Evolutionary conservation across 2,888 invertebrate species (phyloP), one percentile per base, ranked within the genome.

Genomic region (Elmis aenea): DNA sequence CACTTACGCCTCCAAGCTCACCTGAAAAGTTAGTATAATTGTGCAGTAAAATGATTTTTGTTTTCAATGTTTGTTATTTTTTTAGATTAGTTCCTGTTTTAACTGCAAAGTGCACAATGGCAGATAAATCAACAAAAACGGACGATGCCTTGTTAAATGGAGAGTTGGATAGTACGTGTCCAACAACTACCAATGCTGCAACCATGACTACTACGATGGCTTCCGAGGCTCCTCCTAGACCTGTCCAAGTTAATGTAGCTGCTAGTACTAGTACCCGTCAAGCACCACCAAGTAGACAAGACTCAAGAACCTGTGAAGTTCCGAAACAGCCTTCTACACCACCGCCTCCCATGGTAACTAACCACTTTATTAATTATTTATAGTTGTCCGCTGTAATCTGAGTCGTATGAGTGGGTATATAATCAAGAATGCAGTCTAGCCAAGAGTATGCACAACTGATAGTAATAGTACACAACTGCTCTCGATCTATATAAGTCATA

Each of bases 41-140:
- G 10, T n/a, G 5, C 5, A 24, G 24, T 24, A n/a, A 24, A 24
- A 9, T 26, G 9, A 26, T 13, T 24, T 24, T 24, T 24, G 5
- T 6, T 10, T 24, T 9, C 33, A 24, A 11, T 12, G 33, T 38
- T 32, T 3, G 39, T 38, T 23, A 34, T 36, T 18, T 32, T 34
- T 38, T 21, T 40, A 66, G 68, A 58, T 59, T 64, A 60, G 66
- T 68, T 66, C 65, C 69, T 49, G 42, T 44, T 28, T 20, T 46
- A 44, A 52, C 65, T 30, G 59, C 63, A 33, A 70, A 69, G 54
- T 69, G 69, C 52, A 68, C 70, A 59, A 77, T 73, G 70, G 76
- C 77, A 60, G 77, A 81, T 68, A 82, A 83, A 71, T 79, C 81
- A 62, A 77, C 79, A 59, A 80, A 81, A 75, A 83, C 81, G 70